Conservation (phyloP, 2,888 invertebrate genomes). For the Orthosia cruda region DNA sequence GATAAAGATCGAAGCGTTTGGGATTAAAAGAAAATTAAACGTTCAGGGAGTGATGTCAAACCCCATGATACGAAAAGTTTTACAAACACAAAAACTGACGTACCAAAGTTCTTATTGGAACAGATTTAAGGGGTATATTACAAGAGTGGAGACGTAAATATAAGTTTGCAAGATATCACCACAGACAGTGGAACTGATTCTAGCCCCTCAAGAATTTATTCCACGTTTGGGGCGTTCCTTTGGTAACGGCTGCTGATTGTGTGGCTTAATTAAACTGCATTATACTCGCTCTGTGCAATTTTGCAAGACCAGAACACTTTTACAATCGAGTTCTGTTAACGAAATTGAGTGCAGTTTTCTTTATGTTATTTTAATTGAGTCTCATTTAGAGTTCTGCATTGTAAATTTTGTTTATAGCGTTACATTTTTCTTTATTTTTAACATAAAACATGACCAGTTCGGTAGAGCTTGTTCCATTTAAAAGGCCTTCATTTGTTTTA, state of each 20-base stretch:
- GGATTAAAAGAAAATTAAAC: conserved; percentile 92
- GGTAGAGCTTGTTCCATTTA: conserved; percentile 36
- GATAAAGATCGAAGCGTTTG: conserved; percentile 88
- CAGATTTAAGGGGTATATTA: conserved; percentile 65
- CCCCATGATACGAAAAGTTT: conserved; percentile 79
- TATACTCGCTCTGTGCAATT: conserved; percentile 84
- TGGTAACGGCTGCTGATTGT: conserved; percentile 90
- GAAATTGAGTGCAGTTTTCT: conserved; percentile 64
- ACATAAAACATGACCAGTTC: conserved; percentile 23
- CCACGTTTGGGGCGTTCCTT: conserved; percentile 89
- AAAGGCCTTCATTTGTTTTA: conserved; percentile 45
- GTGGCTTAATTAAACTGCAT: conserved; percentile 89
- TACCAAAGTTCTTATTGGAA: conserved; percentile 55
- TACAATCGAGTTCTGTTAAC: conserved; percentile 61
- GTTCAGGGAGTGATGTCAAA: conserved; percentile 86
- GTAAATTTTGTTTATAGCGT: conserved; percentile 37
- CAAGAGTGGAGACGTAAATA: conserved; percentile 7
- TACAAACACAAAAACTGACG: conserved; percentile 35
- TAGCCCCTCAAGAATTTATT: conserved; percentile 88
- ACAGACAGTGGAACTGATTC: conserved; percentile 83
- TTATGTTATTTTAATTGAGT: conserved; percentile 60
- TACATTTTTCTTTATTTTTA: conserved; percentile 49
- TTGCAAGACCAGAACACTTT: conserved; percentile 63
- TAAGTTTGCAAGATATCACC: conserved; percentile 77
- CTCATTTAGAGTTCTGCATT: conserved; percentile 35